Conservation (phyloP, 2,113 vertebrate genomes). For the Odontesthes bonariensis region DNA sequence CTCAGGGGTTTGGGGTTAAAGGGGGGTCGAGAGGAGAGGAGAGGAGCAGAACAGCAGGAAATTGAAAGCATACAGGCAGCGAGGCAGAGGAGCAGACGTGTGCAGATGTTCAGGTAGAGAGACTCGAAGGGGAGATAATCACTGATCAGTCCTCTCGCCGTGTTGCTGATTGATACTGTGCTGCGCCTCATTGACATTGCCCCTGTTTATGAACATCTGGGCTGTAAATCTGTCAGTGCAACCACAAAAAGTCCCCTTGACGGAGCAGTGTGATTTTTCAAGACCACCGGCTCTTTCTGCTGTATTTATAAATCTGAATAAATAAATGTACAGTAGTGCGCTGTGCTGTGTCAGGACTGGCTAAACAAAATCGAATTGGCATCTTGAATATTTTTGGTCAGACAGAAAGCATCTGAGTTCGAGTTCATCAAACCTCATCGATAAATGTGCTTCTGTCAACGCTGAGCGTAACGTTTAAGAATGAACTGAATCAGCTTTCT, state of each 20-base stretch:
- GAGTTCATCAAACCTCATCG: background rate
- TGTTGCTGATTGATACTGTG: slow-evolving; percentile 18
- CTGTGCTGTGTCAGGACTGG: slow-evolving; percentile 18
- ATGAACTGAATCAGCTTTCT: background rate
- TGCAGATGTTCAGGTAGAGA: slow-evolving; percentile 58
- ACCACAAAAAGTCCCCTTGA: slow-evolving; percentile 68
- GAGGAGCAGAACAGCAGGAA: slow-evolving; percentile 60
- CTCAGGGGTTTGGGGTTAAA: slow-evolving; percentile 51
- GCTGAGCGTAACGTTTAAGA: background rate
- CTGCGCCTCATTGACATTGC: slow-evolving; percentile 35
- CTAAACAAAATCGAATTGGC: slow-evolving; percentile 2
- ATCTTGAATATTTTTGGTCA: slow-evolving; percentile 3
- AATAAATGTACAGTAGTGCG: slow-evolving; percentile 40
- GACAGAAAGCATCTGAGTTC: background rate
- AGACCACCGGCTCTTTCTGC: slow-evolving; percentile 63
- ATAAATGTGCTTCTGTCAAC: background rate
- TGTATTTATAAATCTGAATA: slow-evolving; percentile 57
- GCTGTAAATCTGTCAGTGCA: slow-evolving; percentile 67
- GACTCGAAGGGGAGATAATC: slow-evolving; percentile 15
- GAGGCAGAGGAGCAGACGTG: slow-evolving; percentile 46
- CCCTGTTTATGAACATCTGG: slow-evolving; percentile 67
- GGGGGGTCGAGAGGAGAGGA: slow-evolving; percentile 22
- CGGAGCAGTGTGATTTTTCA: slow-evolving; percentile 44
- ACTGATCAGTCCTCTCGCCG: slow-evolving; percentile 25
- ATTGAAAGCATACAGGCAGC: slow-evolving; percentile 68